Evolutionary conservation across 2,888 invertebrate genomes (phyloP).

Genomic region (Oasisia sp.): DNA sequence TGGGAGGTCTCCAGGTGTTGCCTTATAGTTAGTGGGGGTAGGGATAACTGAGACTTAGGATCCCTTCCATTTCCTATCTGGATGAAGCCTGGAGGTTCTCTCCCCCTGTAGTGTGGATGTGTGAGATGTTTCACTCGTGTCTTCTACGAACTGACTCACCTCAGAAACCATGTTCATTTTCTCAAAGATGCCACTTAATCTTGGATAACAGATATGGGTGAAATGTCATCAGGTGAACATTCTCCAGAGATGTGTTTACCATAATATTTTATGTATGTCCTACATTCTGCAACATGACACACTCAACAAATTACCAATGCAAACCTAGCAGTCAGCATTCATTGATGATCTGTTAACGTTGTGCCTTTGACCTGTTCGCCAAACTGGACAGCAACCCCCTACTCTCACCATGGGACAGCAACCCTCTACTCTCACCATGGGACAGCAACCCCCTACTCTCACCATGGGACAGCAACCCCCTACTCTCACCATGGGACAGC

Average conservation of each 20-base stretch:
- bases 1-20: conserved; percentile 11
- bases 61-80: background rate
- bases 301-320: background rate
- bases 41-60: background rate
- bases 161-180: background rate
- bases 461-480: too few species aligned
- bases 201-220: background rate
- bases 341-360: background rate
- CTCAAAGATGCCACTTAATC: background rate
- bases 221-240: background rate
- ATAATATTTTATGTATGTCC: background rate
- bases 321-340: background rate
- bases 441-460: too few species aligned
- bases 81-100: background rate
- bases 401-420: too few species aligned
- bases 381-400: background rate
- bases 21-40: background rate
- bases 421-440: too few species aligned
- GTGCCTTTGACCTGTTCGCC: background rate
- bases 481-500: too few species aligned
- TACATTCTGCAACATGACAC: background rate
- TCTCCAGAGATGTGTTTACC: background rate
- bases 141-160: background rate
- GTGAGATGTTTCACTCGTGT: background rate
- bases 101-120: background rate